Evolutionary conservation across 1,140 invertebrate species (phyloP), one percentile per base, ranked within the genome.

Genomic region (Frieseomelitta varia): DNA sequence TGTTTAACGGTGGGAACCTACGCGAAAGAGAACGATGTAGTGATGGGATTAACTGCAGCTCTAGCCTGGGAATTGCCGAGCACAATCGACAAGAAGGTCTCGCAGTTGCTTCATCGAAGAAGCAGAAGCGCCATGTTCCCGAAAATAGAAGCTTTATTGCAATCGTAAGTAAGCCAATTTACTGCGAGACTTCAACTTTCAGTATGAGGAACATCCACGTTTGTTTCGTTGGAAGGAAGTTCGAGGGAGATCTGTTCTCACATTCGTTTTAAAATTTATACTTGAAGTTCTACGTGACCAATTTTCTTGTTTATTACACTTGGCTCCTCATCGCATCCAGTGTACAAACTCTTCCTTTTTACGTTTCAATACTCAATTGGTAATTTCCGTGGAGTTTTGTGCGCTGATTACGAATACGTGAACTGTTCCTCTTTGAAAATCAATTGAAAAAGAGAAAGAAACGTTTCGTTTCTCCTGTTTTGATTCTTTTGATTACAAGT

Each of bases 1-100:
- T 95, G 95, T 84, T 86, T 95, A 85, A 95, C 95, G 17, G 91
- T 93, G 67, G 94, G 93, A 86, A 92, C 94, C 71, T 93, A 93
- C 82, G 92, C 90, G 14, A 91, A 90, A 76, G 85, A 91, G 39
- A 90, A 88, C 27, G 93, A 95, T 74, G 88, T 95, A 63, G 93
- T 95, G 21, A 76, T 95, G 47, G 95, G 95, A 79, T 84, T 94
- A 86, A 95, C 95, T 39, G 93, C 94, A 12, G 95, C 94, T 21
- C 89, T 95, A 81, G 95, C 94, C 55, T 95, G 94, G 94, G 94
- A 95, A 88, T 90, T 95, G 63, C 95, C 95, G 24, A 93, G 68
- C 79, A 92, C 94, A 88, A 86, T 94, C 24, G 92, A 95, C 85
- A 74, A 89, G 27, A 93, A 94, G 86, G 86, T 93, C 81, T 88